Evolutionary conservation across 2,797 vertebrate species (phyloP).

Genomic region (Galago senegalensis): DNA sequence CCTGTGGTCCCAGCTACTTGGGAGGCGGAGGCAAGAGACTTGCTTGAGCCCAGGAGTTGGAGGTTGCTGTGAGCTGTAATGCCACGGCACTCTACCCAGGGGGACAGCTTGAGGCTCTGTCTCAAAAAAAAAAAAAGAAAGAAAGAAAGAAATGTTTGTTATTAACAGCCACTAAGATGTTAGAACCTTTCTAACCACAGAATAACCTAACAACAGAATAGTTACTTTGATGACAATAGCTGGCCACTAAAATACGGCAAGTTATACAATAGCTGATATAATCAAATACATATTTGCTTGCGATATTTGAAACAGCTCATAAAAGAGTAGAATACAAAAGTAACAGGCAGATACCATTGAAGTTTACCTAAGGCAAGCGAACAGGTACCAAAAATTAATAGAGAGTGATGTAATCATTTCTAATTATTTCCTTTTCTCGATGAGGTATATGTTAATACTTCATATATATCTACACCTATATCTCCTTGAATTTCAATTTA

Average conservation of each 20-base stretch:
- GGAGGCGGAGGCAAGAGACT: no score
- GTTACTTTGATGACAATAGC: not conserved
- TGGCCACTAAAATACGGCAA: not conserved
- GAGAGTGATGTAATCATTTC: not conserved
- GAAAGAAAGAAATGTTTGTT: no score
- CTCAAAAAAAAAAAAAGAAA: no score
- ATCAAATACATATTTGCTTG: not conserved
- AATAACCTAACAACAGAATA: not conserved
- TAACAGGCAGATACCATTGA: not conserved
- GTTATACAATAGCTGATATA: not conserved
- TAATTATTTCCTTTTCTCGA: not conserved
- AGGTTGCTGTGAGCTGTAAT: no score
- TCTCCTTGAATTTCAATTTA: not conserved
- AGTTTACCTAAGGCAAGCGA: not conserved
- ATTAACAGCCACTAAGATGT: not conserved
- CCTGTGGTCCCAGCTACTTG: no score
- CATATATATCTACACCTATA: not conserved
- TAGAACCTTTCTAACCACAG: not conserved
- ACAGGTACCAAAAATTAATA: not conserved
- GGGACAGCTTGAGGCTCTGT: no score
- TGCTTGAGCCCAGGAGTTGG: no score
- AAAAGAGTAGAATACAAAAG: conserved; percentile 15
- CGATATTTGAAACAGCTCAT: not conserved
- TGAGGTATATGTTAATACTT: not conserved
- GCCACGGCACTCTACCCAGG: no score